Evolutionary conservation across 2,888 invertebrate species (phyloP).

Genomic region (Eupithecia subfuscata): DNA sequence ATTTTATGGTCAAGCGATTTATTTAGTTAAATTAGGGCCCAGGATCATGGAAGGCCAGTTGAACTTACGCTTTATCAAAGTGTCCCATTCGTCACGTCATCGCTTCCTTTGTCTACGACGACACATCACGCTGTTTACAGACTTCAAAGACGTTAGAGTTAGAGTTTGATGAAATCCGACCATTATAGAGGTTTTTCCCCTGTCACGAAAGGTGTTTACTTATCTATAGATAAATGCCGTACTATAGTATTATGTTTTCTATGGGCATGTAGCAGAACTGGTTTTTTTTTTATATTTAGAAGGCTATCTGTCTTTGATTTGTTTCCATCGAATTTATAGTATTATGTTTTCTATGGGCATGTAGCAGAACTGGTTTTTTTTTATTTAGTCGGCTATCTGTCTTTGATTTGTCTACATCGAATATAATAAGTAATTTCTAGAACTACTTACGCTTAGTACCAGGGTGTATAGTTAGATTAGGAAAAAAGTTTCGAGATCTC

Average conservation of each 20-base stretch:
- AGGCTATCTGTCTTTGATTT: neutral
- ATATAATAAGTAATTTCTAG: neutral
- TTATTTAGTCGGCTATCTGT: neutral
- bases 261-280: neutral
- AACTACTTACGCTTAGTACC: too few species aligned
- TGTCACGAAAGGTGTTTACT: neutral
- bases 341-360: neutral
- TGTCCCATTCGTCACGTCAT: too few species aligned
- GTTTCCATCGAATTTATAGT: neutral
- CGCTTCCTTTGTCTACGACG: too few species aligned
- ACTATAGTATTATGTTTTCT: neutral
- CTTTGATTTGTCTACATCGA: neutral
- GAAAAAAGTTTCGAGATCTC: too few species aligned
- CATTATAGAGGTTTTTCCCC: neutral
- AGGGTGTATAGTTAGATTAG: too few species aligned
- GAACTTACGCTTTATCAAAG: too few species aligned
- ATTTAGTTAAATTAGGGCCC: too few species aligned
- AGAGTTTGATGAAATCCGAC: neutral
- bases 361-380: neutral
- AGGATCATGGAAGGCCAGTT: too few species aligned
- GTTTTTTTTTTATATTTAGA: neutral
- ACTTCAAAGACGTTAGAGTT: neutral
- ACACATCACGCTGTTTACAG: too few species aligned
- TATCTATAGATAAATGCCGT: neutral
- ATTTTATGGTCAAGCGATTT: too few species aligned